Evolutionary conservation across 2,888 invertebrate genomes (phyloP).

Genomic region (Troides aeacus): DNA sequence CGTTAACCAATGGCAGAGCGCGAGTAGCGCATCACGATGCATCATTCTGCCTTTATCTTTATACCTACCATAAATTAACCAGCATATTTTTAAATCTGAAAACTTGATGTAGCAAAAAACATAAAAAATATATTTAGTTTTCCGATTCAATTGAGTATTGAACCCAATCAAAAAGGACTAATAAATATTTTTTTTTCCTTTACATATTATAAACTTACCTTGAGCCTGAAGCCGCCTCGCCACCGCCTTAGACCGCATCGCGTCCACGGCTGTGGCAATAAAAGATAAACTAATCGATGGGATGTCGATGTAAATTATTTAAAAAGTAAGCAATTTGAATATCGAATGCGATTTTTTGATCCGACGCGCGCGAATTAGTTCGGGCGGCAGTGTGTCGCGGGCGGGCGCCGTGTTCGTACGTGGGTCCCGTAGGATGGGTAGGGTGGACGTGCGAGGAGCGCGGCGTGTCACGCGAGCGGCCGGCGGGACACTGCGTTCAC

Average conservation of each 20-base stretch:
- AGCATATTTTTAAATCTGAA: neutral
- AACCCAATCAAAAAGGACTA: neutral
- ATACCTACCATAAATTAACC: constrained; percentile 51
- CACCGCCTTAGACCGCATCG: constrained; percentile 87
- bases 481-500: constrained; percentile 78
- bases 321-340: constrained; percentile 57
- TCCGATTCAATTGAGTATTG: neutral
- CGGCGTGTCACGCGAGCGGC: constrained; percentile 77
- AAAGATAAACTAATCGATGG: constrained; percentile 65
- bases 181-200: neutral
- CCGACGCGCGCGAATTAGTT: constrained; percentile 48
- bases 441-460: constrained; percentile 51
- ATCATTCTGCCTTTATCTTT: constrained; percentile 69
- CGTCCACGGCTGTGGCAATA: constrained; percentile 53
- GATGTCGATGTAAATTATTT: constrained; percentile 40
- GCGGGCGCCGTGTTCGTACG: constrained; percentile 62
- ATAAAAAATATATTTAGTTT: neutral
- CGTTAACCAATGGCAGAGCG: constrained; percentile 65
- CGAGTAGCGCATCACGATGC: constrained; percentile 71
- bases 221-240: constrained; percentile 85
- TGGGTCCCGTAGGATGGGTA: constrained; percentile 54
- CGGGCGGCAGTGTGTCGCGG: constrained; percentile 58
- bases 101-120: neutral
- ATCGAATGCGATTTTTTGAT: constrained; percentile 39
- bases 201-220: constrained; percentile 68